phyloP scores from a whole-genome alignment of 2,888 invertebrate species.

The Eremobia ochroleuca region DNA sequence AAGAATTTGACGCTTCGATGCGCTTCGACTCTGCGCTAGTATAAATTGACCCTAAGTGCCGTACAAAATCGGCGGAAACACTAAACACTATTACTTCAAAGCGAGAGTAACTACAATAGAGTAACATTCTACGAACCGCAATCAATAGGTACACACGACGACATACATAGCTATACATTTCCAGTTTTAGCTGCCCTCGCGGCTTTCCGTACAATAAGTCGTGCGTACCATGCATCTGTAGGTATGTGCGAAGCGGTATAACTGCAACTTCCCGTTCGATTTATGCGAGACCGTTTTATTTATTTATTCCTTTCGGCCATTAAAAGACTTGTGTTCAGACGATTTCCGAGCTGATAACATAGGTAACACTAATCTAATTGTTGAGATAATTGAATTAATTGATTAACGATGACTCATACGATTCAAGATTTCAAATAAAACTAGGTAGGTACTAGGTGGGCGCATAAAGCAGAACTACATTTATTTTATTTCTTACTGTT shows the following conservation, averaged over 20 bases:
- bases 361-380: neutral
- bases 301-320: neutral
- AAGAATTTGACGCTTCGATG: too few species aligned
- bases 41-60: too few species aligned
- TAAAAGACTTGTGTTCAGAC: neutral
- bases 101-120: too few species aligned
- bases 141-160: too few species aligned
- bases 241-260: neutral
- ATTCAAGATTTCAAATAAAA: slow-evolving; percentile 8
- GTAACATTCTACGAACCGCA: too few species aligned
- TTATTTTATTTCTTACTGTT: neutral
- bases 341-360: neutral
- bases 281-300: neutral
- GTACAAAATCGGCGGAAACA: too few species aligned
- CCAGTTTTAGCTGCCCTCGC: too few species aligned
- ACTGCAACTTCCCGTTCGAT: neutral
- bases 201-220: too few species aligned
- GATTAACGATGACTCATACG: slow-evolving; percentile 19
- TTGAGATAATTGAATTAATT: neutral
- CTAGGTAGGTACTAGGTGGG: neutral
- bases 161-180: too few species aligned
- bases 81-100: too few species aligned
- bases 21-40: too few species aligned
- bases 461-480: neutral
- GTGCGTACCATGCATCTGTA: too few species aligned